phyloP scores from a whole-genome alignment of 2,888 invertebrate species.

The Scelioninae gen. 1 region DNA sequence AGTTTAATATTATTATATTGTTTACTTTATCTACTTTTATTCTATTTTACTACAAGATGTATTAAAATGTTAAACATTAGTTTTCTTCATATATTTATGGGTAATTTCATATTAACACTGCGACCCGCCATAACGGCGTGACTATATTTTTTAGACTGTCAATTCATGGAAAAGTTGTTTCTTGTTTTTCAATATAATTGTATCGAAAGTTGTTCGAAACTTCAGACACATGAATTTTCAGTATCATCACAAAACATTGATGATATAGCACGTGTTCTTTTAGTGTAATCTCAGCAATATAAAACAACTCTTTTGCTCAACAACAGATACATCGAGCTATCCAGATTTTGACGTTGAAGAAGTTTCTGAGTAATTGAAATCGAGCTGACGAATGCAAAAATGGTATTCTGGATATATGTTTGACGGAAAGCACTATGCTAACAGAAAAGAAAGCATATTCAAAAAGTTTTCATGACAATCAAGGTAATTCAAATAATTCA shows the following conservation, averaged over 20 bases:
- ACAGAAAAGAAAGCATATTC: conserved; percentile 17
- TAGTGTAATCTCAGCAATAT: conserved; percentile 44
- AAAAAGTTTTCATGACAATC: conserved; percentile 31
- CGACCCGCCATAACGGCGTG: too few species aligned
- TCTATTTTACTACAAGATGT: too few species aligned
- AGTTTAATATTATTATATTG: too few species aligned
- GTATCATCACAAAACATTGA: not conserved
- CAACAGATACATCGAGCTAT: conserved; percentile 45
- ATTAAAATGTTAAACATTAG: too few species aligned
- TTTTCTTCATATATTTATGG: too few species aligned
- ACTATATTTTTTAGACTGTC: too few species aligned
- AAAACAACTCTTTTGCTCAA: conserved; percentile 47
- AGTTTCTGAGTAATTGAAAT: conserved; percentile 61
- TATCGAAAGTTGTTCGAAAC: too few species aligned
- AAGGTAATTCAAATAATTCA: conserved; percentile 14
- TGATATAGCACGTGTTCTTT: conserved; percentile 16
- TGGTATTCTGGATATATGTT: conserved; percentile 33
- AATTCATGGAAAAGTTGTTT: too few species aligned
- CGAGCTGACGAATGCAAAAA: conserved; percentile 59
- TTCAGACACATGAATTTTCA: not conserved
- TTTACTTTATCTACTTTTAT: too few species aligned
- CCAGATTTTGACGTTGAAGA: conserved; percentile 48
- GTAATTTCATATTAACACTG: too few species aligned
- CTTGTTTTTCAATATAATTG: too few species aligned
- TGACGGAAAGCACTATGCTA: conserved; percentile 9